These are phyloP conservation scores for Hapalemur alaotrensis DNA, from an alignment of 2,797 vertebrate genomes.

Conservation along the genomic window DNA sequence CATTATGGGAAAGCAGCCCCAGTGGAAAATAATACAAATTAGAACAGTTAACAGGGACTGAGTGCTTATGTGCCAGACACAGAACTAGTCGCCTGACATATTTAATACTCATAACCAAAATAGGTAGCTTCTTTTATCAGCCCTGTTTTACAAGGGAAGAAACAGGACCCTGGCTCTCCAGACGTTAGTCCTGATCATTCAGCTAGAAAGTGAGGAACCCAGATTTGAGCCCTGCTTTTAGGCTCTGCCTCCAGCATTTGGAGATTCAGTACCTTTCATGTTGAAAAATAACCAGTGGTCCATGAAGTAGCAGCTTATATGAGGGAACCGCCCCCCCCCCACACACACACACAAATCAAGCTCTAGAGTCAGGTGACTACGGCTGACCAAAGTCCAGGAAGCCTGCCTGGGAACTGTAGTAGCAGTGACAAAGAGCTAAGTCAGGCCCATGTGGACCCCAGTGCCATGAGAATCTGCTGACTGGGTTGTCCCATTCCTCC, in stretches of 20 bases:
- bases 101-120: conserved; percentile 49
- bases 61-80: conserved; percentile 57
- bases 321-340: not conserved
- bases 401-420: not conserved
- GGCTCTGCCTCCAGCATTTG: not conserved
- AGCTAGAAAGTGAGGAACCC: not conserved
- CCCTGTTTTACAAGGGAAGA: conserved; percentile 28
- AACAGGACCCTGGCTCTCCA: not conserved
- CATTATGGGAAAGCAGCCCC: conserved; percentile 50
- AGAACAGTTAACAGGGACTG: conserved; percentile 42
- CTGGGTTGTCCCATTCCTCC: not conserved
- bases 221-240: not conserved
- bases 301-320: not conserved
- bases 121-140: conserved; percentile 65
- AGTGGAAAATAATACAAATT: conserved; percentile 53
- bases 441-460: not conserved
- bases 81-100: conserved; percentile 33
- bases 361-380: not conserved
- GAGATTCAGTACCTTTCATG: not conserved
- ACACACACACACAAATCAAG: not conserved
- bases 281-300: not conserved
- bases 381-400: conserved; percentile 8
- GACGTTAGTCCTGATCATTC: not conserved
- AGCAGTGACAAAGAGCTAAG: not conserved
- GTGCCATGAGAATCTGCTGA: not conserved